Percentiles rank a stretch among this genome's conserved stretches.
phyloP scores from a whole-genome alignment of 2,888 invertebrate species.

The Tyria jacobaeae region DNA sequence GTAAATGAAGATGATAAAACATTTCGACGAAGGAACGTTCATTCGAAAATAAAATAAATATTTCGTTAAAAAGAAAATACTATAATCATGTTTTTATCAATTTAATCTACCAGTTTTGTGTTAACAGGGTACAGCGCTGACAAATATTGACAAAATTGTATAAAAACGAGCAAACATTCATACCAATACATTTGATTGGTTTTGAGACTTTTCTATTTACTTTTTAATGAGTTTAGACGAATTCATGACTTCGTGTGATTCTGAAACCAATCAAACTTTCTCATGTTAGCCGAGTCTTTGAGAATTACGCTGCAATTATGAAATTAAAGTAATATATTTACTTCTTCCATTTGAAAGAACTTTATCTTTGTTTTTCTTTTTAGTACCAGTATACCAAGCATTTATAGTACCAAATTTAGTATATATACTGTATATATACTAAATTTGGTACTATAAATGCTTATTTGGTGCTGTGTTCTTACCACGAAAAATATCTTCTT shows the following conservation, averaged over 20 bases:
- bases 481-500: background rate
- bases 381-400: background rate
- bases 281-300: slow-evolving; percentile 62
- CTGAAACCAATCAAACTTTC: slow-evolving; percentile 84
- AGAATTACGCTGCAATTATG: slow-evolving; percentile 46
- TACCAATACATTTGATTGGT: slow-evolving; percentile 67
- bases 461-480: background rate
- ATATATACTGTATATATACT: background rate
- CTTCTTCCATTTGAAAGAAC: background rate
- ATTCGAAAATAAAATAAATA: background rate
- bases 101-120: slow-evolving; percentile 29
- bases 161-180: slow-evolving; percentile 46
- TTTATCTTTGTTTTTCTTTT: background rate
- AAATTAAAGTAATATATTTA: slow-evolving; percentile 40
- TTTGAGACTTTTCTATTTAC: slow-evolving; percentile 80
- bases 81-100: slow-evolving; percentile 23
- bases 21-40: background rate
- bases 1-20: background rate
- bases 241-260: slow-evolving; percentile 71
- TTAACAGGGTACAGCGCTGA: slow-evolving; percentile 23
- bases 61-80: slow-evolving; percentile 18
- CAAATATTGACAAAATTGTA: slow-evolving; percentile 43
- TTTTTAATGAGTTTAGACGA: slow-evolving; percentile 83
- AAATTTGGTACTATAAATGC: background rate
- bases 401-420: too few relatives aligned